Evolutionary conservation across 2,797 vertebrate species (phyloP), one percentile per base, ranked within the genome.

Genomic region (Notamacropus eugenii): DNA sequence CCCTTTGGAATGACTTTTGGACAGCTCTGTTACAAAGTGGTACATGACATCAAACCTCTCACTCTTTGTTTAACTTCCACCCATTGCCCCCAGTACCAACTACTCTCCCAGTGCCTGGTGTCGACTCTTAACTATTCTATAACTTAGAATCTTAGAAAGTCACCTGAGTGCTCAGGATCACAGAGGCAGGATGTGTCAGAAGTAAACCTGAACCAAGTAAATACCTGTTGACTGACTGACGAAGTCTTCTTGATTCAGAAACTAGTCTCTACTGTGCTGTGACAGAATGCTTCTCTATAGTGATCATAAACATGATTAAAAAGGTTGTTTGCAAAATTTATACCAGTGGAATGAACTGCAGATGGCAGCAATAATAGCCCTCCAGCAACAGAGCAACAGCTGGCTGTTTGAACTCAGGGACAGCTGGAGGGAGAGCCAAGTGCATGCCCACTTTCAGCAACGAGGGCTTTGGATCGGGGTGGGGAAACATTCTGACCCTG

Each of bases 221-320:
- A 27, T 4, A 10, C 24, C 24, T 27, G 74, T 87, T 87, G 74
- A 87, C n/a, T 74, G 67, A 74, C n/a, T 22, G n/a, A 82, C 74
- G 19, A 82, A 40, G n/a, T 82, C n/a, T 82, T 46, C 8, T 46
- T 46, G 22, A 27, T 87, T 87, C 74, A 46, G 40, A 82, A 46
- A 22, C 74, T 40, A 82, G 74, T 82, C 74, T 82, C 40, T 24
- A 50, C 74, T 4, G 2, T 24, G n/a, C 67, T 87, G 74, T 87
- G 74, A 87, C 74, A 87, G 46, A 87, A 87, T 50, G 10, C 74
- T 50, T 50, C 22, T 87, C 74, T 87, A 46, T 87, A 87, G 9
- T 87, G 96, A 93, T 98, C 96, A 95, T 96, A 97, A 98, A 98
- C 95, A 96, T 5, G 2, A 98, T 97, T 97, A 90, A 98, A 97